Evolutionary conservation across 2,888 invertebrate genomes (phyloP).

Genomic region (Trissonchulus latispiculum): DNA sequence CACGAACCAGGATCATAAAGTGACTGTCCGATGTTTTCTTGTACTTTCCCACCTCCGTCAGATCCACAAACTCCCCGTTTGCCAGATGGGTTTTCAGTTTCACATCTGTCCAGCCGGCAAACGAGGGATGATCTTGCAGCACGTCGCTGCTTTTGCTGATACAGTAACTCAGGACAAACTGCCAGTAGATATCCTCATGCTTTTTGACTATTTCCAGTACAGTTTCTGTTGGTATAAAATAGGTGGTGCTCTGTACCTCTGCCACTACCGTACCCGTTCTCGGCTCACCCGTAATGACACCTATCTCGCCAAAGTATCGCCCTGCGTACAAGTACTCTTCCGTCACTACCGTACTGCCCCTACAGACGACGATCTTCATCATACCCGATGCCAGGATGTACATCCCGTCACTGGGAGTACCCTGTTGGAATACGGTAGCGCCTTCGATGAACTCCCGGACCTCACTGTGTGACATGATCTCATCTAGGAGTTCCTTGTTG

Average conservation of each 20-base stretch:
- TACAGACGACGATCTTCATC: background rate
- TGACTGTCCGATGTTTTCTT: background rate
- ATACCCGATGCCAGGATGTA: constrained; percentile 11
- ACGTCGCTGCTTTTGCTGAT: background rate
- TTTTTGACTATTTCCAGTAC: background rate
- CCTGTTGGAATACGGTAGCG: background rate
- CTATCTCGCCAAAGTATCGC: constrained; percentile 15
- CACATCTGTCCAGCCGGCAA: constrained; percentile 13
- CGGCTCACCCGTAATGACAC: background rate
- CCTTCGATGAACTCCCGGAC: background rate
- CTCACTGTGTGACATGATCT: background rate
- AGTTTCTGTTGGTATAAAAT: background rate
- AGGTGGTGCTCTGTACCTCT: background rate
- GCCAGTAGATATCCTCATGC: background rate
- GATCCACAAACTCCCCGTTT: constrained; percentile 6
- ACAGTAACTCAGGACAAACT: background rate
- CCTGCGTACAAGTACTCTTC: constrained; percentile 12
- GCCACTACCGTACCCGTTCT: background rate
- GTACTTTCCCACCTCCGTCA: background rate
- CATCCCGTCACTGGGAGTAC: background rate
- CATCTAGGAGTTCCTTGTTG: background rate
- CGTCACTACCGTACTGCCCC: background rate
- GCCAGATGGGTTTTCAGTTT: constrained; percentile 7
- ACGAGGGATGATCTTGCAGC: background rate
- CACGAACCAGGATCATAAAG: constrained; percentile 5